These are phyloP conservation scores for Teleogryllus occipitalis DNA, from an alignment of 1,140 invertebrate species.

Conservation along the genomic window DNA sequence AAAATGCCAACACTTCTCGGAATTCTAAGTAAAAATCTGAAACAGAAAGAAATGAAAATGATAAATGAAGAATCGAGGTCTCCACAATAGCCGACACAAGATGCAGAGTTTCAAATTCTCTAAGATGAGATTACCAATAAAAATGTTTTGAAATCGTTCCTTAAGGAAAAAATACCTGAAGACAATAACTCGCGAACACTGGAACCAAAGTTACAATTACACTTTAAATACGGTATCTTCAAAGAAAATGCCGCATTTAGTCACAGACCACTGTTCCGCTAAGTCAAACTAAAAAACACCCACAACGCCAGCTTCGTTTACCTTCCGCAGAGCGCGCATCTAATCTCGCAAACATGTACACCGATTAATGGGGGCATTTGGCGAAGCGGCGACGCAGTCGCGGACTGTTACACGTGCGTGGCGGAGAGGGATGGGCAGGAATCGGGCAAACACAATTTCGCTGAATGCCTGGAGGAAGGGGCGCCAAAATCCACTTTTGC, in stretches of 20 bases:
- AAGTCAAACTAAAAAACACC: not conserved
- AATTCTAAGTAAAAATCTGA: too few relatives aligned
- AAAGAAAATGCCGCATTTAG: not conserved
- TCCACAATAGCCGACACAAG: too few relatives aligned
- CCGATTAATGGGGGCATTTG: not conserved
- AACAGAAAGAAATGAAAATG: too few relatives aligned
- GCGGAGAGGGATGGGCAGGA: not conserved
- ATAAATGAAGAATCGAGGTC: too few relatives aligned
- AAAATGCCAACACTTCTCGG: too few relatives aligned
- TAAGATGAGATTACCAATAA: too few relatives aligned
- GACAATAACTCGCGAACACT: not conserved
- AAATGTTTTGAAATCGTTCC: too few relatives aligned
- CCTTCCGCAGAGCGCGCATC: not conserved
- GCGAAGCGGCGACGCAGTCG: not conserved
- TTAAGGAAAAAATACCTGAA: not conserved
- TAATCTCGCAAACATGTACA: slow-evolving; percentile 4
- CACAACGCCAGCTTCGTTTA: not conserved
- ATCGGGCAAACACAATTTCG: slow-evolving; percentile 3
- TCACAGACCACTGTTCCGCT: not conserved
- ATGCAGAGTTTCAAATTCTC: too few relatives aligned
- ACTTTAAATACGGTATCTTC: not conserved
- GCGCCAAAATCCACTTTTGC: not conserved
- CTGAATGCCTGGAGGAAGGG: not conserved
- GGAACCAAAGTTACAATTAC: not conserved
- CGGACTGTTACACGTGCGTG: not conserved